Percentiles rank a stretch among this genome's conserved stretches.
phyloP scores from a whole-genome alignment of 2,113 vertebrate species.

The Oryzias woworae region DNA sequence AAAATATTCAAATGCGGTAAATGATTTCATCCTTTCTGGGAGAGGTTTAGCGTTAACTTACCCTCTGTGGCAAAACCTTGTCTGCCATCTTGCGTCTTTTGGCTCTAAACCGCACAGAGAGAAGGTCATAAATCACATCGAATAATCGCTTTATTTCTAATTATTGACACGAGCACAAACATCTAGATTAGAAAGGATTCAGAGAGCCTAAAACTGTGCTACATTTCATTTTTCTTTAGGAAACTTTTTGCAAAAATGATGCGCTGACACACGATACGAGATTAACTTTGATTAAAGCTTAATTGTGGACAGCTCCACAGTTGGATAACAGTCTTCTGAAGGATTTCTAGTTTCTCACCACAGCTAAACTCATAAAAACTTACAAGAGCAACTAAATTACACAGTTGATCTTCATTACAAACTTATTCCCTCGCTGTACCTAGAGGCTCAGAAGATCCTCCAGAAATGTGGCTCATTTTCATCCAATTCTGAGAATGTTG shows the following conservation, averaged over 20 bases:
- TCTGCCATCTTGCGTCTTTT: constrained; percentile 99
- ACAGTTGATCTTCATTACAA: constrained; percentile 15
- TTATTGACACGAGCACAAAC: too few relatives aligned
- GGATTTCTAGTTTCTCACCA: constrained; percentile 18
- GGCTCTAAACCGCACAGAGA: constrained; percentile 72
- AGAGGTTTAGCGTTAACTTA: constrained; percentile 63
- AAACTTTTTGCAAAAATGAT: constrained; percentile 1
- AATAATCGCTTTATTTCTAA: too few relatives aligned
- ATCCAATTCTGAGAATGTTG: neutral
- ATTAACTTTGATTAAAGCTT: constrained; percentile 16
- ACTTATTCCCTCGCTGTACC: constrained; percentile 29
- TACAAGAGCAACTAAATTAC: constrained; percentile 39
- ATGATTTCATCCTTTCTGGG: too few relatives aligned
- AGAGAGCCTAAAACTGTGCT: neutral
- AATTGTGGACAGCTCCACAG: constrained; percentile 23
- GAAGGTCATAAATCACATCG: neutral
- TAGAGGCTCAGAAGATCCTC: constrained; percentile 19
- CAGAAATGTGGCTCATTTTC: constrained; percentile 1
- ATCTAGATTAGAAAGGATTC: neutral
- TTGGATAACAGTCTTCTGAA: constrained; percentile 4
- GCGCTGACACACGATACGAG: constrained; percentile 2
- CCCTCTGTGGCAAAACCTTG: constrained; percentile 97
- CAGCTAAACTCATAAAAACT: constrained; percentile 19
- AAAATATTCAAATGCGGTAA: too few relatives aligned
- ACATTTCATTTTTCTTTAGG: constrained; percentile 8